Base-by-base conservation (phyloP, 2,797 vertebrate genomes). In the Nannoperca obscura region DNA sequence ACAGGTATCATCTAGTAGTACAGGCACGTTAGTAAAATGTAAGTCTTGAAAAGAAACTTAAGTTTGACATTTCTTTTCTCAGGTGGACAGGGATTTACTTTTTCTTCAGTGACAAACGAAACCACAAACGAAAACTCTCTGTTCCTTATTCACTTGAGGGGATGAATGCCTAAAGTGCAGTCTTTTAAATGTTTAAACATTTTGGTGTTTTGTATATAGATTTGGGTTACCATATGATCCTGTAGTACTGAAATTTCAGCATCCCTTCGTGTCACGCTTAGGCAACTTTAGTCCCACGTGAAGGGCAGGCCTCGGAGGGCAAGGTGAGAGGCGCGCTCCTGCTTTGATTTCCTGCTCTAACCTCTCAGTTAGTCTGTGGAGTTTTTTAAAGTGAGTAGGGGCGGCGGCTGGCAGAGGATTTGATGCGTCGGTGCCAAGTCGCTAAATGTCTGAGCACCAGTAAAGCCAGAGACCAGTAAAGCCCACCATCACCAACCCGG, bases 401-500 rank as follows among this genome's bases (percentile, higher is more conserved):
- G 81, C 72, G 80, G 64, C 75, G 90, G 82, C 83, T 94, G 94
- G 93, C 92, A 89, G 61, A 54, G 81, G 63, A 78, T 82, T 74
- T 88, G 85, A 86, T 90, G 22, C 74, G 7, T 60, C 85, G 66
- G 65, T 95, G 95, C 95, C 95, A 96, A 95, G 84, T 91, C 88
- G 91, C 94, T 96, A 95, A 96, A 95, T 95, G 94, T 95, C 94
- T 94, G 91, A 94, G 92, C 94, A 92, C 91, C 93, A 94, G 94
- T 91, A 90, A 82, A 87, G 86, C 81, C 83, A 80, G 84, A 87
- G 91, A 90, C 86, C 86, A 81, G 88, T 71, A 77, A 83, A 92
- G 85, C 89, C 88, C 89, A 89, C 90, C 92, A 88, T 72, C 88
- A 83, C 79, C 83, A 69, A 58, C 80, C 88, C 88, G 89, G 83